These are phyloP conservation scores for Diglossa cyanea DNA, from an alignment of 2,797 vertebrate genomes.

Conservation along the genomic window DNA sequence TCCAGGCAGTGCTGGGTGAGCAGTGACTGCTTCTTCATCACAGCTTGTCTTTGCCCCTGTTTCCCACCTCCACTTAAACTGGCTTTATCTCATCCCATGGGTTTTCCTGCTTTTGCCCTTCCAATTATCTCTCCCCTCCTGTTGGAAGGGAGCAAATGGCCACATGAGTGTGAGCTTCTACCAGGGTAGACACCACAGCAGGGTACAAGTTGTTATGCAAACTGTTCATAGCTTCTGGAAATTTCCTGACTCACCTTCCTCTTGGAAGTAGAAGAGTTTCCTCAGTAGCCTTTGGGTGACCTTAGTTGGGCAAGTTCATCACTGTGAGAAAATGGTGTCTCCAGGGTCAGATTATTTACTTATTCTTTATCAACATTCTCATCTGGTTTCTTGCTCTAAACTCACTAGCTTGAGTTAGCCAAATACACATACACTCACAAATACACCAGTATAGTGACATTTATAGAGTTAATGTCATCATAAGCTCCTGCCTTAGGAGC, in stretches of 20 bases:
- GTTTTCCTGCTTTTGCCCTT: background rate
- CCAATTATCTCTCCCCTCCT: background rate
- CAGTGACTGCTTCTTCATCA: background rate
- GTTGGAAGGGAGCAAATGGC: accelerated
- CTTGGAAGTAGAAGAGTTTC: background rate
- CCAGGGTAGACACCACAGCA: background rate
- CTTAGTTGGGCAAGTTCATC: background rate
- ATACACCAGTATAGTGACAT: background rate
- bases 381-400: background rate
- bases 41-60: background rate
- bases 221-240: background rate
- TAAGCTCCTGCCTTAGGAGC: background rate
- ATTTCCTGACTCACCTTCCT: background rate
- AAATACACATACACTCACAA: background rate
- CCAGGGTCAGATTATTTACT: background rate
- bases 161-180: background rate
- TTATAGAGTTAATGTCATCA: background rate
- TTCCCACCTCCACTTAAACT: accelerated
- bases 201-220: background rate
- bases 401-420: background rate
- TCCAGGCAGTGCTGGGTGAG: background rate
- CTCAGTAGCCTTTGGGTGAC: background rate
- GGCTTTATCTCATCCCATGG: background rate
- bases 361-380: background rate
- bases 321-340: background rate